Evolutionary conservation across 2,113 vertebrate genomes (phyloP), one percentile per base, ranked within the genome.

Genomic region (Spea bombifrons): DNA sequence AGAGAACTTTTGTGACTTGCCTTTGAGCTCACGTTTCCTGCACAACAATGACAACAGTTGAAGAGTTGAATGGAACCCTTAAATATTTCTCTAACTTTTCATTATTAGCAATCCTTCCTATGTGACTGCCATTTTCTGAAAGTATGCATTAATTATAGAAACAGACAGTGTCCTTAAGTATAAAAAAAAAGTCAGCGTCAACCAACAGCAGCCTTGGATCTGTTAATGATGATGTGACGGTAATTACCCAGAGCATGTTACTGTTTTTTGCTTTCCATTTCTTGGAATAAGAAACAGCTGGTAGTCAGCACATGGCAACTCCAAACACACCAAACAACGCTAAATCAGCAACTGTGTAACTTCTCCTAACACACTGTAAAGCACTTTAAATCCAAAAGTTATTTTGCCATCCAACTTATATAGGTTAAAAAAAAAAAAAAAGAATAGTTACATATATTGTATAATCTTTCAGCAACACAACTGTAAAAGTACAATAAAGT

Each of bases 321-420:
- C 64, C 53, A 55, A 67, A 66, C 68, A 50, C 78, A 68, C 59
- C 55, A 74, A 73, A 80, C 71, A 73, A 80, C 71, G 73, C 71
- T 15, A 68, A 67, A 43, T 73, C 71, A 49, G 77, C 64, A 73
- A 80, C 78, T 80, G 78, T 66, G 45, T 59, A 73, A 74, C 59
- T 74, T 80, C 78, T 59, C 66, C 71, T 74, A 50, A 67, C 78
- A 80, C 78, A 61, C 78, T 80, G 64, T 80, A 80, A 80, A 80
- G 50, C 49, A 50, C 45, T 52, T 71, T 71, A 71, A 16, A 48
- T 80, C 49, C 16, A 74, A 80, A 74, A 45, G 43, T 65, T 13
- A 68, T 30, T 52, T 68, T 74, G 59, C 71, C 53, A 59, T 67
- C 68, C 43, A 66, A 13, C 59, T 80, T 80, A 80, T 74, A 74